Evolutionary conservation across 2,113 vertebrate genomes (phyloP), one percentile per base, ranked within the genome.

Genomic region (Gnathonemus echidnorhynchus): DNA sequence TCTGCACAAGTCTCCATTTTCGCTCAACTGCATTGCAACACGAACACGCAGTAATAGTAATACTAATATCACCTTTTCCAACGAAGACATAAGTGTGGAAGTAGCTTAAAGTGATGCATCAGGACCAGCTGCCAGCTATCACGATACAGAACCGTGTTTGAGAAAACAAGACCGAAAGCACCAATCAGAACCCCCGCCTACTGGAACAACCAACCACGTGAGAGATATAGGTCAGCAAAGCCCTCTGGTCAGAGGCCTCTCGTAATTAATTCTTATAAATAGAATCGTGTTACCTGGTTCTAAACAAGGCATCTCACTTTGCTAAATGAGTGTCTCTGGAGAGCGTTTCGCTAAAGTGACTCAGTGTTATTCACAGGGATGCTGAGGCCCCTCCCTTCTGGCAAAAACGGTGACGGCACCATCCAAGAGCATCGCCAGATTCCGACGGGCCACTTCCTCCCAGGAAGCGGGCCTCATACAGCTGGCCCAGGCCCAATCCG

Each of bases 241-340:
- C 48, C 50, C 86, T 52, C 27, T 6, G 50, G 86, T 42, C 42
- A 85, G 45, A 85, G 35, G 83, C 39, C 83, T 11, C 21, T 85
- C 83, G 10, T 48, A 46, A 85, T 77, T 85, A 85, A 45, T 85
- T 85, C 39, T 85, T 45, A 45, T 48, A 85, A 85, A 85, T 85
- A 85, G 17, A 85, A 45, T 42, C 83, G 3, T 3, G 45, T n/a
- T 85, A 45, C 42, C 83, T 85, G 83, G 45, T 85, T 48, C 83
- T 24, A 85, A 85, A 85, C 39, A 77, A 42, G 35, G 70, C 35
- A 77, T 42, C 35, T 42, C 35, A 17, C 15, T 77, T 77, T 15
- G 70, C 70, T 35, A 42, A 77, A 77, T 17, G 70, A 77, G 5
- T 42, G 35, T 39, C 35, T 39, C 70, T 19, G 70, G 17, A 39